Conservation (phyloP, 2,113 vertebrate genomes). For the Sinosuthora webbiana region DNA sequence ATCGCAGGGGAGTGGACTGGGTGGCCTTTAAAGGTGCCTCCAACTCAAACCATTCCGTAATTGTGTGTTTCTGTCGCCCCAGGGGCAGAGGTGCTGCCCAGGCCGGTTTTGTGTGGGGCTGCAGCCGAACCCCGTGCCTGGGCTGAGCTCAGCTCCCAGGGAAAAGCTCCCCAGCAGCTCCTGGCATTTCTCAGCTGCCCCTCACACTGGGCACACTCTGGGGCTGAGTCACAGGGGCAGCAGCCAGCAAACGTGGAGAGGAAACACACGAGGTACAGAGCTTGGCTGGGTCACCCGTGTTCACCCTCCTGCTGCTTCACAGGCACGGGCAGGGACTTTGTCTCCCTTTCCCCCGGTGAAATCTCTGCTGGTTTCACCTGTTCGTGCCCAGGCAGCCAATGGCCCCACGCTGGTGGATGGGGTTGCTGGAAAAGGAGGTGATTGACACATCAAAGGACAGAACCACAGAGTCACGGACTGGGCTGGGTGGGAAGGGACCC, state of each 20-base stretch:
- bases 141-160: neutral
- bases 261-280: neutral
- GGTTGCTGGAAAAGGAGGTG: neutral
- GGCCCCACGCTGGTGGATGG: neutral
- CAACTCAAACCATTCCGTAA: no score
- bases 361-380: neutral
- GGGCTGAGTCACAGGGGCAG: neutral
- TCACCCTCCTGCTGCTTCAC: neutral
- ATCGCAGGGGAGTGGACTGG: fast-evolving
- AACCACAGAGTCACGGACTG: neutral
- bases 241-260: neutral
- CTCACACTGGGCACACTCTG: fast-evolving
- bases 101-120: neutral
- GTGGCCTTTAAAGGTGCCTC: neutral
- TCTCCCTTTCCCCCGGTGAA: no score
- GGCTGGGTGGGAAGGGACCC: neutral
- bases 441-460: neutral
- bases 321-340: neutral
- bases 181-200: neutral
- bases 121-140: neutral
- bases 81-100: neutral
- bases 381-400: neutral
- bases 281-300: neutral
- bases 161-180: fast-evolving
- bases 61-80: neutral